These are phyloP conservation scores for Noctua pronuba DNA, from an alignment of 2,888 invertebrate species.

Conservation along the genomic window DNA sequence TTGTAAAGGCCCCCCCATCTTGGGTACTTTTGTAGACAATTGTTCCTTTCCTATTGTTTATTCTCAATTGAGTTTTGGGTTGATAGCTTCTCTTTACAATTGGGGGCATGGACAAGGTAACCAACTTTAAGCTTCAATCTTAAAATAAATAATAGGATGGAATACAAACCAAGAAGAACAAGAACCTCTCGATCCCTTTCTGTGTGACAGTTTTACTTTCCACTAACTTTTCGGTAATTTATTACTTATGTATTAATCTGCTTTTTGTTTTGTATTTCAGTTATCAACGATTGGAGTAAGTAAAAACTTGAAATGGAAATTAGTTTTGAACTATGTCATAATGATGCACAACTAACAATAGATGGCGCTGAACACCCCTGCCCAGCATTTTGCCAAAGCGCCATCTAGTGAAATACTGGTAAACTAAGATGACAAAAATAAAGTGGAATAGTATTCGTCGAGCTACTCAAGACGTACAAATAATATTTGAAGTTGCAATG, in stretches of 20 bases:
- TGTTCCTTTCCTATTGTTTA: slow-evolving; percentile 27
- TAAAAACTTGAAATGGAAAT: slow-evolving; percentile 2
- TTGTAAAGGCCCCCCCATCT: slow-evolving; percentile 25
- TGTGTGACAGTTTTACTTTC: neutral
- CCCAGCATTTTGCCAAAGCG: neutral
- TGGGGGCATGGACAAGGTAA: neutral
- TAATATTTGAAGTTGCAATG: neutral
- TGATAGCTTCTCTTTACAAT: neutral
- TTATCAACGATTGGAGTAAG: slow-evolving; percentile 53
- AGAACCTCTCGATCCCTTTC: neutral
- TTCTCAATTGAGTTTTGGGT: slow-evolving; percentile 6
- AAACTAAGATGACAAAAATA: slow-evolving; percentile 25
- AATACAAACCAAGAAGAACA: neutral
- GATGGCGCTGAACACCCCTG: slow-evolving; percentile 35
- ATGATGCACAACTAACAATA: slow-evolving; percentile 18
- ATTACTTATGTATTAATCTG: neutral
- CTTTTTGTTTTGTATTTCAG: slow-evolving; percentile 52
- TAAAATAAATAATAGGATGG: neutral
- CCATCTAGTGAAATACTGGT: slow-evolving; percentile 29
- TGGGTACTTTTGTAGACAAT: neutral
- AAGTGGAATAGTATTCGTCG: neutral
- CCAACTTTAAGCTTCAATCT: neutral
- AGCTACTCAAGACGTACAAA: neutral
- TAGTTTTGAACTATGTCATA: neutral
- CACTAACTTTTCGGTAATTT: neutral